A percentile compares a stretch with the other conserved stretches of the same genome.
Conservation (phyloP, 2,797 vertebrate genomes). For the Phyllotis vaccarum region DNA sequence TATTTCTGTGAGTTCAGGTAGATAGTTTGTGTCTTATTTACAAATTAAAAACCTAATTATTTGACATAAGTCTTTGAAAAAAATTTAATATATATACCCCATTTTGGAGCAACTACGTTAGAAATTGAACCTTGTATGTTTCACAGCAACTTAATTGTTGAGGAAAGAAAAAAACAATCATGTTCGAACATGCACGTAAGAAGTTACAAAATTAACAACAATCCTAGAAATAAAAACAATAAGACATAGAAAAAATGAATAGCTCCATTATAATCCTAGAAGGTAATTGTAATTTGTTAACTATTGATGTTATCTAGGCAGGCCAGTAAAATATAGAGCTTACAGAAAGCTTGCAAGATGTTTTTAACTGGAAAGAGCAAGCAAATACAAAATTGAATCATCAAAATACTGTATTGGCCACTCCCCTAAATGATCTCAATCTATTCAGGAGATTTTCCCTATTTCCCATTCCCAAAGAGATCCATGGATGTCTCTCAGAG, state of each 20-base stretch:
- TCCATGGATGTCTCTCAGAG: too few species aligned
- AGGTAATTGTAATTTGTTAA: neutral
- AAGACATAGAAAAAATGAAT: neutral
- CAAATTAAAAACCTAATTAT: neutral
- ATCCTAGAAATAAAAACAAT: neutral
- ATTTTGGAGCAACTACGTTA: neutral
- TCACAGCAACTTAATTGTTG: neutral
- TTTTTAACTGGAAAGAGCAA: neutral
- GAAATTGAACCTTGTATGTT: neutral
- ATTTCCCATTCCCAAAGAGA: too few species aligned
- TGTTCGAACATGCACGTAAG: neutral
- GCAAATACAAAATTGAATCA: neutral
- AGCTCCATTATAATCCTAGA: neutral
- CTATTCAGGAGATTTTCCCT: too few species aligned
- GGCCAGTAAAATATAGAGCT: neutral
- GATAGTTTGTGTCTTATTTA: neutral
- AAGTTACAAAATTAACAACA: neutral
- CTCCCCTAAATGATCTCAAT: too few species aligned
- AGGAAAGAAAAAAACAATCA: neutral
- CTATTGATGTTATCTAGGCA: neutral
- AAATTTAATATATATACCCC: neutral
- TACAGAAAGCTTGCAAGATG: neutral
- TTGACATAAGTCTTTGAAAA: neutral
- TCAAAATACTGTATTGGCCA: neutral
- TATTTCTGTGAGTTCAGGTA: neutral